Evolutionary conservation across 2,113 vertebrate species (phyloP), one percentile per base, ranked within the genome.

Genomic region (Catharus minimus): DNA sequence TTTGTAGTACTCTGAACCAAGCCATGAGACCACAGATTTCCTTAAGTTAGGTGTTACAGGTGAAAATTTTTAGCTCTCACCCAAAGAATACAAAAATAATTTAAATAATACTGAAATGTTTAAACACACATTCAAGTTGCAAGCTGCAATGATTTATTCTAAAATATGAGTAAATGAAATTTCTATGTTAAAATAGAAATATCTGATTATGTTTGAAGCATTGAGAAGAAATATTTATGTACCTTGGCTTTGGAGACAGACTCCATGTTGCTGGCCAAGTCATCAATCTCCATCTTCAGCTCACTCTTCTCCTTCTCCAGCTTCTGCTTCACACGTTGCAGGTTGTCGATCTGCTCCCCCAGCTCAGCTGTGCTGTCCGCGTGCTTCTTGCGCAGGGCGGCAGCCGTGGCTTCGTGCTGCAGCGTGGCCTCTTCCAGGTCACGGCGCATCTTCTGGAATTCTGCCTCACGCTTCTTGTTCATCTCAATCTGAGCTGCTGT

Each of bases 401-500:
- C 98, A 7, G 98, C 93, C 0, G 97, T 99, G 66, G 98, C 98
- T 86, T 99, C 99, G 3, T 99, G 98, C 97, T 99, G 98, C 91
- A 99, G 96, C 16, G 98, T 99, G 94, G 98, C 97, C 95, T 99
- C 97, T 84, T 99, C 98, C 17, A 99, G 98, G 94, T 99, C 98
- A 10, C 98, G 91, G 4, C 98, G 97, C 92, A 99, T 81, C 86
- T 99, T 99, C 97, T 99, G 98, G 77, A 99, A 99, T 89, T 99
- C 99, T 0, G 98, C 97, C 87, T 99, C 99, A 0, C 99, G 97
- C 94, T 99, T 99, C 96, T 99, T 99, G 97, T 98, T 99, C 98
- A 99, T 98, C 76, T 99, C 98, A 0, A 98, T 91, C 97, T 99
- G 99, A 92, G 96, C 98, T 6, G 98, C 60, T 0, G 98, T 99